A percentile compares a stretch with the other conserved stretches of the same genome.
phyloP scores from a whole-genome alignment of 2,797 vertebrate genomes.

The Pseudochirops cupreus region DNA sequence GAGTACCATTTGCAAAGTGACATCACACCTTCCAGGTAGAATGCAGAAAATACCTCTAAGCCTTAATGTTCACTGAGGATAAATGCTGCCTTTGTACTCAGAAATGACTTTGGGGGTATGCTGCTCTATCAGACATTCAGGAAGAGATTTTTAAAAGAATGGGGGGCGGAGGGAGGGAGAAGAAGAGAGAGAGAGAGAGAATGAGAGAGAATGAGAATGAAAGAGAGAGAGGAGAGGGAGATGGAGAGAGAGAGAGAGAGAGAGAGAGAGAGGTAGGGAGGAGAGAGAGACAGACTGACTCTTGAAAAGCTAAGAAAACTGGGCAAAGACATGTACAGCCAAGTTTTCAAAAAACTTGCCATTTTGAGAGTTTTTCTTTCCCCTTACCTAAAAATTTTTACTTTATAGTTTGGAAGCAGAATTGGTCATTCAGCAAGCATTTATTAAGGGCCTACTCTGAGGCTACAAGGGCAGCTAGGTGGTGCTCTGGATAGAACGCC shows the following conservation, averaged over 20 bases:
- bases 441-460: not conserved
- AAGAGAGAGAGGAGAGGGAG: no score
- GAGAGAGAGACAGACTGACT: not conserved
- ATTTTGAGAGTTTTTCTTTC: not conserved
- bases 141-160: not conserved
- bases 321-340: not conserved
- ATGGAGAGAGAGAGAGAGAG: no score
- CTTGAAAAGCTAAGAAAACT: not conserved
- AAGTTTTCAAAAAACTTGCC: not conserved
- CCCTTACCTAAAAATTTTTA: not conserved
- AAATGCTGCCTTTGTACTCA: slow-evolving; percentile 17
- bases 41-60: not conserved
- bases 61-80: not conserved
- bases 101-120: slow-evolving; percentile 1
- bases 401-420: not conserved
- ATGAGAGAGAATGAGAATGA: no score
- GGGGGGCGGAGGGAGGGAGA: not conserved
- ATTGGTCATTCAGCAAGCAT: not conserved
- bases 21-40: not conserved
- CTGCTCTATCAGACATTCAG: slow-evolving; percentile 23
- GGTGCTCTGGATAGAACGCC: not conserved
- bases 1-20: slow-evolving; percentile 28
- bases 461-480: not conserved
- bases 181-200: not conserved
- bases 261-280: no score